Conservation (phyloP, 2,888 invertebrate genomes). For the Tetragonisca angustula region DNA sequence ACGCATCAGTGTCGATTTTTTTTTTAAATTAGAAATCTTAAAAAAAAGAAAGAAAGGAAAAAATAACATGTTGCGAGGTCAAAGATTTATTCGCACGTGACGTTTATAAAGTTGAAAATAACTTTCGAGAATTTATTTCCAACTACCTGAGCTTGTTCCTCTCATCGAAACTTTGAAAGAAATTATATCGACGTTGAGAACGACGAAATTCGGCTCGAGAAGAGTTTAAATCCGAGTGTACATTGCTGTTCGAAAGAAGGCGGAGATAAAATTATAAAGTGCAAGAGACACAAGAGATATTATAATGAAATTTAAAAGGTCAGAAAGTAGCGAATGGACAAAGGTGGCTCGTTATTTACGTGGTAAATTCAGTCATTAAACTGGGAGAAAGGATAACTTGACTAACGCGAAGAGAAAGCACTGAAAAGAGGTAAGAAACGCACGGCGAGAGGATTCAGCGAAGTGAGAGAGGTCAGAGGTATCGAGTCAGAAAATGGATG, state of each 20-base stretch:
- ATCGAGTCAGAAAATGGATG: constrained; percentile 31
- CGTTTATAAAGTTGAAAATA: not conserved
- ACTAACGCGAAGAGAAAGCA: constrained; percentile 7
- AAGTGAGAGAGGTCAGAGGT: constrained; percentile 14
- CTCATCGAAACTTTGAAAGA: not conserved
- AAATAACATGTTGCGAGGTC: not conserved
- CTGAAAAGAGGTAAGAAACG: not conserved
- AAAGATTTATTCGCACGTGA: not conserved
- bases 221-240: not conserved
- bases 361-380: constrained; percentile 5
- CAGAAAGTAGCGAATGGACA: not conserved
- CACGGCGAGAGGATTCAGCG: constrained; percentile 3
- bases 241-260: not conserved
- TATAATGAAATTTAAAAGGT: not conserved
- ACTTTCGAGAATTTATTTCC: not conserved
- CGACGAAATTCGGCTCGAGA: too few relatives aligned
- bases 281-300: too few relatives aligned
- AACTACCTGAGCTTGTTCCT: not conserved
- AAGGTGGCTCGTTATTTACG: not conserved
- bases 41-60: not conserved
- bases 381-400: constrained; percentile 19
- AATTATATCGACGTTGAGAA: not conserved
- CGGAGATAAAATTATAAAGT: not conserved
- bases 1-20: not conserved
- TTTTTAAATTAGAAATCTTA: not conserved